A percentile compares a stretch with the other conserved stretches of the same genome.
These are phyloP conservation scores for Cephus spinipes DNA, from an alignment of 2,888 invertebrate genomes.

Conservation along the genomic window DNA sequence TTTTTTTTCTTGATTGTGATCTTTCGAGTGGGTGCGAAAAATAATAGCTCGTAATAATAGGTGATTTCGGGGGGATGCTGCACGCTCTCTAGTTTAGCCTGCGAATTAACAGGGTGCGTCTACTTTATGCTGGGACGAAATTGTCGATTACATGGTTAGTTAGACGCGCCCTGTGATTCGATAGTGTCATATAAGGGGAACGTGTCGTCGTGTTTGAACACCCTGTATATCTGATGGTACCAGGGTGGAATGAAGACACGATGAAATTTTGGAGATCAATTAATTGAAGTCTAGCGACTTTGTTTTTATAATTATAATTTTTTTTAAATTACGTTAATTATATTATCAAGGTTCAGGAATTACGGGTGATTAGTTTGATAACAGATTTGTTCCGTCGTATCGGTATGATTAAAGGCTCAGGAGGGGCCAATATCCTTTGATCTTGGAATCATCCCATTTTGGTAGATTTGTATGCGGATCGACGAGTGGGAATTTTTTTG, in stretches of 20 bases:
- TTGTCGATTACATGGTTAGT: constrained; percentile 65
- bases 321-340: not conserved
- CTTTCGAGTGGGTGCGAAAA: not conserved
- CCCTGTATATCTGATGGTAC: not conserved
- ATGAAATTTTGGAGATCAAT: not conserved
- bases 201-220: not conserved
- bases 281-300: not conserved
- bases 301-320: not conserved
- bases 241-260: not conserved
- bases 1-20: not conserved
- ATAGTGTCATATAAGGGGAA: constrained; percentile 29
- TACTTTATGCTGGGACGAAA: constrained; percentile 52
- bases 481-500: not conserved
- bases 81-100: not conserved
- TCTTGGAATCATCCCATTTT: not conserved
- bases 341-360: too few species aligned
- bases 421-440: not conserved
- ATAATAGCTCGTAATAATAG: not conserved
- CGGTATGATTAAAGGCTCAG: not conserved
- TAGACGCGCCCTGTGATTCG: constrained; percentile 61
- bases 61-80: not conserved
- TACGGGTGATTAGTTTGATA: not conserved
- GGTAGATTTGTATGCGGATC: not conserved
- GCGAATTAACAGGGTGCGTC: constrained; percentile 21
- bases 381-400: not conserved